Conservation (phyloP, 2,113 vertebrate genomes). For the Amphiprion ocellaris region DNA sequence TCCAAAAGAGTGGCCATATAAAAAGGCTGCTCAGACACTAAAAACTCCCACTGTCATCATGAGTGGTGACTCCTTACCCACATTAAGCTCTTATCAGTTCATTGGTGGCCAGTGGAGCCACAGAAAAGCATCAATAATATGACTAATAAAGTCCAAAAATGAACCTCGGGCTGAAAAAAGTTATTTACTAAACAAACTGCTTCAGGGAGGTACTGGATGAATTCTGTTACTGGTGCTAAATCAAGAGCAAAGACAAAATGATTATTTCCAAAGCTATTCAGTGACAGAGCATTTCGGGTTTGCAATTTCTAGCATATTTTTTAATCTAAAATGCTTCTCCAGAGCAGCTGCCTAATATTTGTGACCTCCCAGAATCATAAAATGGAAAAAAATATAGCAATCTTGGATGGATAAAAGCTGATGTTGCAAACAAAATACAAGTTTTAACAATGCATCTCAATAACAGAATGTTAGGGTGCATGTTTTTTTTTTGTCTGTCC, state of each 20-base stretch:
- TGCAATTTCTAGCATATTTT: no score
- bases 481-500: no score
- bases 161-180: background rate
- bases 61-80: slow-evolving; percentile 5
- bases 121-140: background rate
- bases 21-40: slow-evolving; percentile 2
- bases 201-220: background rate
- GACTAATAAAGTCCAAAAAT: background rate
- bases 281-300: no score
- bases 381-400: background rate
- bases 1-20: background rate
- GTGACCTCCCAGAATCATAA: background rate
- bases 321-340: no score
- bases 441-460: no score
- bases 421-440: no score
- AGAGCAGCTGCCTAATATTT: background rate
- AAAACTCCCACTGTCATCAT: background rate
- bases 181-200: background rate
- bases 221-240: background rate
- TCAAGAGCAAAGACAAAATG: background rate
- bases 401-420: no score
- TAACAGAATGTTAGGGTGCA: no score
- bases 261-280: no score
- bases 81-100: background rate
- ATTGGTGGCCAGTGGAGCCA: background rate